These are phyloP conservation scores for Tyto alba DNA, from an alignment of 2,113 vertebrate species.

Conservation along the genomic window DNA sequence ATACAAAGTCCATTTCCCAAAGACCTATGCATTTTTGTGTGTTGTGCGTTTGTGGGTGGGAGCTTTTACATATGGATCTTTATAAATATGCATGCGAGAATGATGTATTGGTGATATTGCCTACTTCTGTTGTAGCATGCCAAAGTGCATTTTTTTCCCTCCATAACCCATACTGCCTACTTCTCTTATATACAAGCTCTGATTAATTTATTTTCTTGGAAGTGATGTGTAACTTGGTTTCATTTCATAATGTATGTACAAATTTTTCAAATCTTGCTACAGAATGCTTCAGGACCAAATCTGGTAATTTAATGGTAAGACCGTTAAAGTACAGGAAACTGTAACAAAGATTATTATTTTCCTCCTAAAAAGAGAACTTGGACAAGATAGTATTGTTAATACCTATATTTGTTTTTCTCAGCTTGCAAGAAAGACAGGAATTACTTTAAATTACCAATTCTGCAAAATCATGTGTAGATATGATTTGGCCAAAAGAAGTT, in stretches of 20 bases:
- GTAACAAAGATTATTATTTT: slow-evolving; percentile 19
- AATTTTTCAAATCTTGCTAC: background rate
- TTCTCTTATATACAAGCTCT: background rate
- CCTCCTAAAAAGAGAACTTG: background rate
- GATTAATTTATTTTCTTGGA: background rate
- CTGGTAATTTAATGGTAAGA: background rate
- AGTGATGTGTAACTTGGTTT: background rate
- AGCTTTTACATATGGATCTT: background rate
- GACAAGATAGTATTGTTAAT: background rate
- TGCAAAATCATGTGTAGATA: background rate
- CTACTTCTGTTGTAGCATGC: background rate
- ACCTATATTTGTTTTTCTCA: background rate
- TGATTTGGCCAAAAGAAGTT: background rate
- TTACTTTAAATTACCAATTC: background rate
- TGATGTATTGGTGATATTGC: background rate
- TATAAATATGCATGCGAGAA: background rate
- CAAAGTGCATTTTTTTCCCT: background rate
- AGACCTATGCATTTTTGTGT: background rate
- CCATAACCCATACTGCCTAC: background rate
- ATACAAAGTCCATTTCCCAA: background rate
- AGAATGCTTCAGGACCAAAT: background rate
- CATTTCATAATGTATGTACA: background rate
- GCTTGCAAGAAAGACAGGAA: background rate
- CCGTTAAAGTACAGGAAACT: slow-evolving; percentile 1
- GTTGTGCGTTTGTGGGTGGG: background rate